Base-by-base conservation (phyloP, 2,888 invertebrate genomes). In the Acronicta alni region DNA sequence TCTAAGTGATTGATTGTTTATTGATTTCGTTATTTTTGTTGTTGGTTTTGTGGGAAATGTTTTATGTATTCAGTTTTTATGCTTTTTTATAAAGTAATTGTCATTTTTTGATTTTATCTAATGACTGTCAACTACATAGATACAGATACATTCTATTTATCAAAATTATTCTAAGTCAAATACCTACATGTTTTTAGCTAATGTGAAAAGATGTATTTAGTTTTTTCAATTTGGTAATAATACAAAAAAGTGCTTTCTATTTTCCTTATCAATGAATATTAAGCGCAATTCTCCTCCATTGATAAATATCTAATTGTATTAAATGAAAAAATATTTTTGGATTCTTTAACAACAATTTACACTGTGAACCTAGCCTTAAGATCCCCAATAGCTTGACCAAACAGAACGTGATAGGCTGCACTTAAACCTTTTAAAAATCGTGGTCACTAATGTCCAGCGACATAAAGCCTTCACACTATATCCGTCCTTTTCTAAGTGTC, bases 371-470 rank as follows among this genome's bases (percentile, higher is more conserved):
- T 55, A 45, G 65, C 77, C 65, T n/a, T 78, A 67, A 80, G 64
- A 71, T 69, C 64, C 59, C 59, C 65, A 77, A 77, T 72, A 74
- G 73, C 83, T 87, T 88, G 87, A 87, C 86, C 86, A 89, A 88
- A 89, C 82, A 87, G 71, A 72, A 67, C 59, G 79, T 75, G 88
- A 91, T 91, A 92, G 91, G 92, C 85, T 84, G 86, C 80, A 77
- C 51, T 72, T 72, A 73, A 81, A 82, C 52, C 77, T 72, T 75
- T 80, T 81, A 87, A 87, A 88, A 86, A 79, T 71, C 74, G 70
- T 87, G 92, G 92, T 93, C 93, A 93, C 82, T 86, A 77, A 77
- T 90, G 91, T 90, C 89, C 90, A 85, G 82, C 75, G 72, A 63
- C 73, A 80, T 75, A 86, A 85, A 85, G 83, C 84, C 81, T 86